phyloP scores from a whole-genome alignment of 1,140 invertebrate genomes.

The Drosophila nannoptera region DNA sequence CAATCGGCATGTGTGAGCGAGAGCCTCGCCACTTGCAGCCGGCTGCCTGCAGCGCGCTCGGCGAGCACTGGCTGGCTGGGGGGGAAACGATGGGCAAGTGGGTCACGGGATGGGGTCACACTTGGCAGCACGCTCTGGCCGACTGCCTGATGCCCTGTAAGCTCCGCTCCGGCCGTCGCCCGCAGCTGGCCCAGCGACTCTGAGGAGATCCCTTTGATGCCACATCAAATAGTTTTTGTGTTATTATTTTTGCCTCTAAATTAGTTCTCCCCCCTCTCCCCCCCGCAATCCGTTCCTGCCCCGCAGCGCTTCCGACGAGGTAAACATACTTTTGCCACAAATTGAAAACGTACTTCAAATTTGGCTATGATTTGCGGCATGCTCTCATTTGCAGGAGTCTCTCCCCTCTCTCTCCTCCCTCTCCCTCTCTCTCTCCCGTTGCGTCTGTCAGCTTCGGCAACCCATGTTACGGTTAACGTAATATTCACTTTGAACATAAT shows the following conservation, averaged over 20 bases:
- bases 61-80: slow-evolving; percentile 16
- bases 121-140: too few relatives aligned
- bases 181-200: too few relatives aligned
- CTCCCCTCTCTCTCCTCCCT: background rate
- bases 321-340: slow-evolving; percentile 4
- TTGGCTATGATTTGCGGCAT: slow-evolving; percentile 15
- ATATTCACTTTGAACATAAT: slow-evolving; percentile 64
- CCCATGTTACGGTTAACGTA: slow-evolving; percentile 57
- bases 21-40: slow-evolving; percentile 15
- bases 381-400: slow-evolving; percentile 28
- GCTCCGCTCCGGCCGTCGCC: too few relatives aligned
- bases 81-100: too few relatives aligned
- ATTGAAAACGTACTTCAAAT: slow-evolving; percentile 1
- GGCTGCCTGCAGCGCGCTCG: slow-evolving; percentile 8
- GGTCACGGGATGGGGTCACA: too few relatives aligned
- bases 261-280: background rate
- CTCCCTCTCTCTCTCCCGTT: background rate
- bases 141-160: too few relatives aligned
- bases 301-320: background rate
- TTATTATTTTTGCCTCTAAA: background rate
- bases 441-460: slow-evolving; percentile 18
- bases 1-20: slow-evolving; percentile 9
- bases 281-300: background rate
- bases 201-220: slow-evolving; percentile 3
- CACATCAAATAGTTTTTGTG: slow-evolving; percentile 12